Conservation (phyloP, 2,797 vertebrate genomes). For the Onychomys torridus region DNA sequence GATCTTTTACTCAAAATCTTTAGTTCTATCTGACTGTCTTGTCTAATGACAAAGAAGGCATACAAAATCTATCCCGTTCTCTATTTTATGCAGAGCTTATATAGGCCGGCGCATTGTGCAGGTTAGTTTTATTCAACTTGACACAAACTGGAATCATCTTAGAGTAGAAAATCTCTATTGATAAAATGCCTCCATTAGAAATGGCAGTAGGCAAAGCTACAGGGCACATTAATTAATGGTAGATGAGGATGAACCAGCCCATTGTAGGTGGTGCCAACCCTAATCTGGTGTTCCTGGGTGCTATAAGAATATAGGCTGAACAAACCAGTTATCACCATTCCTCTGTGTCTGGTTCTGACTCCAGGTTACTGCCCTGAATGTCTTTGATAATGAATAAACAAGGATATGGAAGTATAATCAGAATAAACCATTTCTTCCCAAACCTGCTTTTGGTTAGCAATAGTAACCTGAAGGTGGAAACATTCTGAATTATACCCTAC, state of each 20-base stretch:
- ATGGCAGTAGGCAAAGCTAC: not conserved
- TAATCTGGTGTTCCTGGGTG: not conserved
- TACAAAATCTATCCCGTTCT: not conserved
- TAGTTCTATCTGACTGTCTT: not conserved
- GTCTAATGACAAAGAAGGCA: not conserved
- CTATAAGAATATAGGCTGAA: not conserved
- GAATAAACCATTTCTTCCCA: not conserved
- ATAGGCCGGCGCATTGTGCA: not conserved
- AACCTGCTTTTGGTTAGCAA: not conserved
- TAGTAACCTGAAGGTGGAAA: not conserved
- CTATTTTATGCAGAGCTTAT: not conserved
- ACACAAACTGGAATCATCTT: not conserved
- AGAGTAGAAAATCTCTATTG: not conserved
- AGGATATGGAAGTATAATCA: not conserved
- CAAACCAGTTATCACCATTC: not conserved
- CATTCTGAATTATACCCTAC: not conserved
- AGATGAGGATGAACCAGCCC: no score
- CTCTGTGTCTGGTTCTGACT: not conserved
- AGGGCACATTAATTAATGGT: not conserved
- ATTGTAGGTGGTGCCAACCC: no score
- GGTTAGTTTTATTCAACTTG: not conserved
- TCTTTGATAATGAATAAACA: not conserved
- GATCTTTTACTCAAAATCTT: not conserved
- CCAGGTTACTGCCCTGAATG: not conserved
- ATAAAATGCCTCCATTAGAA: not conserved